Evolutionary conservation across 2,113 vertebrate genomes (phyloP).

Genomic region (human (Homo sapiens)): GRCh38 chr12:85603001-85603500

Average conservation of each 20-base stretch:
- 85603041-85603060: not conserved
- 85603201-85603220: not conserved
- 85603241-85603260: not conserved
- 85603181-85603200: not conserved
- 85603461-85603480: not conserved
- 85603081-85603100: not conserved
- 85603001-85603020: not conserved
- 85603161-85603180: not conserved
- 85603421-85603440: not conserved
- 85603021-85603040: rapidly evolving
- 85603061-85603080: not conserved
- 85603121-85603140: not conserved
- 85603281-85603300: not conserved
- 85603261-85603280: not conserved
- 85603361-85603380: not conserved
- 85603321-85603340: not conserved
- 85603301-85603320: not conserved
- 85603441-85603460: not conserved
- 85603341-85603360: not conserved
- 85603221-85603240: not conserved
- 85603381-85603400: not conserved
- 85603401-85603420: not conserved
- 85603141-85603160: not conserved
- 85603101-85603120: not conserved
- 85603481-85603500: not conserved